Conservation (phyloP, 2,888 invertebrate genomes). For the Plebejus argus region DNA sequence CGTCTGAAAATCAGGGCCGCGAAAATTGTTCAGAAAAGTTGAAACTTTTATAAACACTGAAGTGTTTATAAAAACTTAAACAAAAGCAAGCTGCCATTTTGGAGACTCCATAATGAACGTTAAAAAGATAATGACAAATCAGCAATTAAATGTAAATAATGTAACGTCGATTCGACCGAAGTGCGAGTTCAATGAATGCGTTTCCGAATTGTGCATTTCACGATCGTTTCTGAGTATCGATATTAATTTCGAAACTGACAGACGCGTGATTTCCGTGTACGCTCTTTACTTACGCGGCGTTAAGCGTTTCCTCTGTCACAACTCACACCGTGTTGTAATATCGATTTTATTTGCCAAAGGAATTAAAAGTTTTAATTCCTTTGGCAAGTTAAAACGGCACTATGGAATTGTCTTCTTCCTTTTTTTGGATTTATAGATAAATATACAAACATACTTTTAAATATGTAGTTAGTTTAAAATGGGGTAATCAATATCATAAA, state of each 20-base stretch:
- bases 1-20: not conserved
- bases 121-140: not conserved
- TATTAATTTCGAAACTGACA: conserved; percentile 52
- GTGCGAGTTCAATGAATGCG: conserved; percentile 31
- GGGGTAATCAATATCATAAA: not conserved
- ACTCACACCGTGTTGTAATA: conserved; percentile 47
- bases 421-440: not conserved
- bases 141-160: not conserved
- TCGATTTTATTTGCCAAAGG: not conserved
- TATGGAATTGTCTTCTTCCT: not conserved
- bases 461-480: not conserved
- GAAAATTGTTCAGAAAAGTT: not conserved
- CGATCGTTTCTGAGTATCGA: conserved; percentile 51
- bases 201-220: conserved; percentile 52
- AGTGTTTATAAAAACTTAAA: not conserved
- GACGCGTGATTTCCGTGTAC: conserved; percentile 53
- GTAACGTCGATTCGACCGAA: not conserved
- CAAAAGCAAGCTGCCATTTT: no score
- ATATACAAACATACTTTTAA: not conserved
- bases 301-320: conserved; percentile 49
- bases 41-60: no score
- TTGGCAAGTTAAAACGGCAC: no score
- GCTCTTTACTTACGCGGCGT: conserved; percentile 50
- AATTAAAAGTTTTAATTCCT: no score
- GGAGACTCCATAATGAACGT: not conserved